Conservation (phyloP, 2,113 vertebrate species). For the Notarius lentiginosus region DNA sequence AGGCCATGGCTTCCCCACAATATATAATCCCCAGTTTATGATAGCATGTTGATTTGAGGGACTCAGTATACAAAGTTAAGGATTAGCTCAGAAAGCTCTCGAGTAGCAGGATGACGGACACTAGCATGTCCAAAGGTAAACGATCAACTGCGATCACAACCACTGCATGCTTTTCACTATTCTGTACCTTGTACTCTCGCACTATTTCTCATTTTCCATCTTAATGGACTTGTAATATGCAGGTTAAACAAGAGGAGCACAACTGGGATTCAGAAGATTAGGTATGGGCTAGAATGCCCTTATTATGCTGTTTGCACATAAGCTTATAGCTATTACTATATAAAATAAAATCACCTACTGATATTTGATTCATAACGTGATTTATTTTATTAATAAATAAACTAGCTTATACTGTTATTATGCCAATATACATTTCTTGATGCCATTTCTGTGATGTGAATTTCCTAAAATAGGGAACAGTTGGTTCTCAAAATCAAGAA, state of each 20-base stretch:
- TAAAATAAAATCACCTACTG: neutral
- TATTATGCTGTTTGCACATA: neutral
- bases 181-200: no score
- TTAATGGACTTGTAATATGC: neutral
- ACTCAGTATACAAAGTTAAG: constrained; percentile 28
- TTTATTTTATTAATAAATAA: no score
- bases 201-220: neutral
- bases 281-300: neutral
- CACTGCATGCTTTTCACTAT: neutral
- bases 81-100: constrained; percentile 47
- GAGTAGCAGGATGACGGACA: constrained; percentile 35
- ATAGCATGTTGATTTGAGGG: neutral
- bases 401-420: neutral
- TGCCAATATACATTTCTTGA: neutral
- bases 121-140: constrained; percentile 30
- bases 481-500: neutral
- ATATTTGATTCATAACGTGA: no score
- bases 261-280: neutral
- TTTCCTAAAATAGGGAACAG: neutral
- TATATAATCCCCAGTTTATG: no score
- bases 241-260: neutral
- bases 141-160: constrained; percentile 11
- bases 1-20: no score
- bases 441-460: neutral
- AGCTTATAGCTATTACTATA: neutral